Conservation (phyloP, 2,888 invertebrate species). For the Cosmia trapezina region DNA sequence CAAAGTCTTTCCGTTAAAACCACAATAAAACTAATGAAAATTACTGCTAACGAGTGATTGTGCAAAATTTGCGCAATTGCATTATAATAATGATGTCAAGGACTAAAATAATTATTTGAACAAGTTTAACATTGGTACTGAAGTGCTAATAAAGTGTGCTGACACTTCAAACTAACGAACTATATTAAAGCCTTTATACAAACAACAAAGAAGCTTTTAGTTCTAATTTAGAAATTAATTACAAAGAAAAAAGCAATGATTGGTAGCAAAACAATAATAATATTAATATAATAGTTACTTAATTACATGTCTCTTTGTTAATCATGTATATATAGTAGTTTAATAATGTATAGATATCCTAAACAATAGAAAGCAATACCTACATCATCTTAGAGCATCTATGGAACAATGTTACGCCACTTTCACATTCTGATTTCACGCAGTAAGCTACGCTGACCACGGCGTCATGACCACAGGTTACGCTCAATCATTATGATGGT, state of each 20-base stretch:
- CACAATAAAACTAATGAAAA: not conserved
- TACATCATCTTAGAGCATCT: slow-evolving; percentile 29
- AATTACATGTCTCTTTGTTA: not conserved
- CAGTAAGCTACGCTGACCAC: slow-evolving; percentile 52
- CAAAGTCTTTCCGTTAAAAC: not conserved
- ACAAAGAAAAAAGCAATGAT: not conserved
- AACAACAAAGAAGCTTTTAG: not conserved
- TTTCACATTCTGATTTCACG: slow-evolving; percentile 62
- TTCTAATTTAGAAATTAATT: not conserved
- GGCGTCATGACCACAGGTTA: slow-evolving; percentile 37
- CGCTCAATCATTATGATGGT: slow-evolving; percentile 31
- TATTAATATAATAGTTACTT: not conserved
- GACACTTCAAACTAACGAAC: not conserved
- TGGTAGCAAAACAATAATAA: not conserved
- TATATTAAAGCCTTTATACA: not conserved
- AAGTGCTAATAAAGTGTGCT: not conserved
- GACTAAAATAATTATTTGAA: slow-evolving; percentile 29
- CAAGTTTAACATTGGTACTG: not conserved
- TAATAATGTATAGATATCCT: slow-evolving; percentile 9
- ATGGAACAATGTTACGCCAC: slow-evolving; percentile 50
- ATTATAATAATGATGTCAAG: slow-evolving; percentile 39
- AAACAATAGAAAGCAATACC: slow-evolving; percentile 57
- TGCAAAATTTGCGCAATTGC: slow-evolving; percentile 14
- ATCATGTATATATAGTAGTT: not conserved
- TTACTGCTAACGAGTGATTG: slow-evolving; percentile 16